Percentiles rank a stretch among this genome's conserved stretches.
phyloP scores from a whole-genome alignment of 2,888 invertebrate species.

The Crepidodera aurea region DNA sequence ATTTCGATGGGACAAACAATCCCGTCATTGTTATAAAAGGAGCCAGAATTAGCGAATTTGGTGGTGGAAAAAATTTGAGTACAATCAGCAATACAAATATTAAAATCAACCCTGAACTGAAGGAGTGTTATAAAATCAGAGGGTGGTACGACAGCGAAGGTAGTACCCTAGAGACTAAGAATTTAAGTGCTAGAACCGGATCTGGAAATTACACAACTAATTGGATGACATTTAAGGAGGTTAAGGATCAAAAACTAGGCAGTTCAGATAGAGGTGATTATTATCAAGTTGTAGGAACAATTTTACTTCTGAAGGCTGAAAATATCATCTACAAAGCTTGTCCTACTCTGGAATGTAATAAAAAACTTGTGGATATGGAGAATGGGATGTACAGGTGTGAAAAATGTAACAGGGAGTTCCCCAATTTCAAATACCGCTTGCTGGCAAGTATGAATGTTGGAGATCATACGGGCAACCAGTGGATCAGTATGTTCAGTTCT shows the following conservation, averaged over 20 bases:
- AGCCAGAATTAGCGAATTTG: constrained; percentile 86
- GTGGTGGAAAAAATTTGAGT: constrained; percentile 78
- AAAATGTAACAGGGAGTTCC: constrained; percentile 87
- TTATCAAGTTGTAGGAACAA: constrained; percentile 79
- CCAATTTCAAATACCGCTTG: constrained; percentile 86
- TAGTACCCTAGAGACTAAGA: constrained; percentile 67
- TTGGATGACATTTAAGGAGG: constrained; percentile 82
- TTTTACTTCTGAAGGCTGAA: constrained; percentile 80
- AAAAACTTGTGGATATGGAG: constrained; percentile 89
- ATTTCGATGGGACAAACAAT: constrained; percentile 77
- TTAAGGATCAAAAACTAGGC: constrained; percentile 74
- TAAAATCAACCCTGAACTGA: constrained; percentile 87
- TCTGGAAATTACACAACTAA: constrained; percentile 59
- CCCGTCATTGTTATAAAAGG: constrained; percentile 90
- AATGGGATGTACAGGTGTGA: constrained; percentile 93
- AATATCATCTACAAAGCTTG: constrained; percentile 94
- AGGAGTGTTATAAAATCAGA: constrained; percentile 83
- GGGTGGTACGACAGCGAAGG: constrained; percentile 93
- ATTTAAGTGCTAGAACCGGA: constrained; percentile 67
- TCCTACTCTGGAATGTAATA: constrained; percentile 88
- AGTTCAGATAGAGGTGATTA: constrained; percentile 80
- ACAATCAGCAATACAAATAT: constrained; percentile 67
- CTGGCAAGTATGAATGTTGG: constrained; percentile 80
- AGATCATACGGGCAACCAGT: constrained; percentile 87
- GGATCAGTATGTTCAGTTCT: constrained; percentile 91